Evolutionary conservation across 2,888 invertebrate species (phyloP), one percentile per base, ranked within the genome.

Genomic region (Oxytorus armatus): DNA sequence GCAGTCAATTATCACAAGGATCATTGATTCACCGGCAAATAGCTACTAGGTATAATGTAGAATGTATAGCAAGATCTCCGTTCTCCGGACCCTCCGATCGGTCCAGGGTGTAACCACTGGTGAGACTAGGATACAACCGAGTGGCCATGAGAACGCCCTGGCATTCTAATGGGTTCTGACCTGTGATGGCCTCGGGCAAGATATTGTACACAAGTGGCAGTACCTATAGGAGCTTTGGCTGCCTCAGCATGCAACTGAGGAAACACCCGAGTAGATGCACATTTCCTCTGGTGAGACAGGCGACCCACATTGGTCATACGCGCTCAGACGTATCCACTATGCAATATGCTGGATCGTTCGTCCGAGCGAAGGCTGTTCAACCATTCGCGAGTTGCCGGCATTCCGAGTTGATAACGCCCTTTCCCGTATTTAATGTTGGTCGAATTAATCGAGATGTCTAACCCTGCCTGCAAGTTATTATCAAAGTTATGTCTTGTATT

Each of bases 291-390:
- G 57, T 72, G 39, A 66, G 72, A 72, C 57, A 36, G 14, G 69
- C 69, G 55, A 42, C 57, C 65, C 49, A 55, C 55, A 72, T 72
- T 36, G 59, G 57, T 65, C 42, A 57, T 42, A 51, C 23, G 29
- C 65, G 29, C 25, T 57, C 63, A 29, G 36, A 63, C 63, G 59
- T 55, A 69, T 18, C 36, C 44, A 18, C 53, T 57, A 49, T 16
- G 70, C 70, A 70, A 69, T 77, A 76, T 61, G 65, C 65, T 47
- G 61, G 59, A 57, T 55, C 47, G 49, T 44, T 77, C 69, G 53
- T 69, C 63, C 57, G 8, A 55, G 69, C 53, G 63, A 51, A 53
- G 61, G 44, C 49, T 69, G 42, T 29, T 44, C 55, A n/a, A 33
- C 47, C 69, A 55, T 69, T 70, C 44, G 21, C 11, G 18, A 61